Evolutionary conservation across 2,113 vertebrate species (phyloP), one percentile per base, ranked within the genome.

Genomic region (Psettodes erumei): DNA sequence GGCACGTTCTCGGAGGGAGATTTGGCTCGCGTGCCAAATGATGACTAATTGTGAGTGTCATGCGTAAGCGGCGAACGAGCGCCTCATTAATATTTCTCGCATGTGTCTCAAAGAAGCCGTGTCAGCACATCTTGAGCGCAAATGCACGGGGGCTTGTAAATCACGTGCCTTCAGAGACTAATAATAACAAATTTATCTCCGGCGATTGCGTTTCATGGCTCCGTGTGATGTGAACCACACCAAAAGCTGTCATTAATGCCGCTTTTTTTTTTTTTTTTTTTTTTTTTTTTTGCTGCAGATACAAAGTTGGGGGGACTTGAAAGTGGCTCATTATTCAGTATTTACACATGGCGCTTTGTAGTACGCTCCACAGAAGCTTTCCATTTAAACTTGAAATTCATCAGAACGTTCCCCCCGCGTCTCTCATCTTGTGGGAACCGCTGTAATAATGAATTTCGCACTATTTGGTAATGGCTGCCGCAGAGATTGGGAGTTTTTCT

Each of bases 341-440:
- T 92, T 92, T 90, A 89, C 92, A 91, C 88, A 82, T 87, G 84
- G 72, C n/a, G 72, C 92, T 92, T 92, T 93, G 91, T 92, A 86
- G 90, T 85, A 78, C 74, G 1, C 79, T 76, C 82, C 79, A 88
- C 93, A 92, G 88, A 90, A 93, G 91, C 89, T 93, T 93, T 92
- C 83, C 77, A 92, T 93, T 92, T 92, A 90, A 82, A 90, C 67
- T 84, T 80, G 82, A 86, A 90, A 87, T 85, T 83, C 80, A 77
- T 89, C 85, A 80, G 71, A 91, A 88, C 42, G 78, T 72, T 74
- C 47, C 77, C n/a, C 82, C 47, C 7, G 0, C 16, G 75, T 67
- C 82, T 90, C 87, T 90, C 83, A 81, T 89, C 89, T 85, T 84
- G 81, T 88, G 88, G 86, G 88, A 92, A 90, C 88, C 23, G 30